These are phyloP conservation scores for Bradypodion ventrale DNA, from an alignment of 2,797 vertebrate species.

Conservation along the genomic window DNA sequence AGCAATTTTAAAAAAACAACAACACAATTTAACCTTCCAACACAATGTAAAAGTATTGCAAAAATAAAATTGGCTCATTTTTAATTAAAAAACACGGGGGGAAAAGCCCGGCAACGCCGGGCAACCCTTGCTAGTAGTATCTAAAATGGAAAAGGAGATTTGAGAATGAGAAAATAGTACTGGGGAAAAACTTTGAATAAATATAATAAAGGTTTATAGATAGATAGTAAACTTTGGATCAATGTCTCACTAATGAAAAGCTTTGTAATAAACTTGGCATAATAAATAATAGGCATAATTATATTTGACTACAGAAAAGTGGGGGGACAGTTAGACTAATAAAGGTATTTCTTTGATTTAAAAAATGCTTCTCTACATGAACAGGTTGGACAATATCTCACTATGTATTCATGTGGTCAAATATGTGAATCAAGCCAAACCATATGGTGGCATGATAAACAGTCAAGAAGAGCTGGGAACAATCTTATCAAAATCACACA, in stretches of 20 bases:
- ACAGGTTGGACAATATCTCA: not conserved
- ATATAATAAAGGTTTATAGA: no score
- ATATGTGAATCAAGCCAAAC: not conserved
- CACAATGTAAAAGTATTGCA: no score
- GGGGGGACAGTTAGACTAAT: not conserved
- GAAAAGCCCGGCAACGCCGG: no score
- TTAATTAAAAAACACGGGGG: no score
- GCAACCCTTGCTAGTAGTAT: no score
- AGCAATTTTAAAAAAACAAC: no score
- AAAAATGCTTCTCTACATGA: no score
- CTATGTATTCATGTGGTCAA: not conserved
- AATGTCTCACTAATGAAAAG: not conserved
- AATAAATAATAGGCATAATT: not conserved
- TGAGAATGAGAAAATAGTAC: not conserved
- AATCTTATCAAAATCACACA: not conserved
- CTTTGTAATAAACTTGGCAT: not conserved
- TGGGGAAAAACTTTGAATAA: not conserved
- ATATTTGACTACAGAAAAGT: not conserved
- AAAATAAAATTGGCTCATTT: no score
- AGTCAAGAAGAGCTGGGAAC: not conserved
- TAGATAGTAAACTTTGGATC: not conserved
- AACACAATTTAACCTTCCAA: no score
- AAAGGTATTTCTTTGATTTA: not conserved
- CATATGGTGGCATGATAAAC: not conserved
- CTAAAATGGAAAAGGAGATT: not conserved